These are phyloP conservation scores for Drosophila ironensis DNA, from an alignment of 1,140 invertebrate genomes.

Conservation along the genomic window DNA sequence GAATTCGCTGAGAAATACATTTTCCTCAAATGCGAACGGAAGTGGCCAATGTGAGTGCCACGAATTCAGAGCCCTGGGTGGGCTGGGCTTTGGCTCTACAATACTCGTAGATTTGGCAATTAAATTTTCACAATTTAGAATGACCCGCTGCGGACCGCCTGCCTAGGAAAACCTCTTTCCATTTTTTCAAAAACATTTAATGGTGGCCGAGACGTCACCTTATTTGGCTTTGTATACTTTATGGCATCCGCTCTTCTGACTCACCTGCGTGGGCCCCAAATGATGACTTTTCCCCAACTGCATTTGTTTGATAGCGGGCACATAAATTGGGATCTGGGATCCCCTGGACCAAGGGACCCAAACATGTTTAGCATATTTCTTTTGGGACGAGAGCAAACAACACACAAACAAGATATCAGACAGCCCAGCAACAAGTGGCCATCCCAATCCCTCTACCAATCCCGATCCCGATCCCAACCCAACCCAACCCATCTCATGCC, in stretches of 20 bases:
- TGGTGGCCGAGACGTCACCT: conserved; percentile 7
- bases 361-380: conserved; percentile 33
- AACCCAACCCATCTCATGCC: not conserved
- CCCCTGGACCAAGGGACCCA: conserved; percentile 7
- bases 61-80: conserved; percentile 22
- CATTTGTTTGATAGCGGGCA: conserved; percentile 8
- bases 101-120: conserved; percentile 7
- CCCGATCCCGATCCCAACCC: conserved; percentile 18
- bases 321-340: conserved; percentile 15
- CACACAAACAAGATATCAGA: conserved; percentile 20
- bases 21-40: conserved; percentile 47
- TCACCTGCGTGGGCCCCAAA: conserved; percentile 24
- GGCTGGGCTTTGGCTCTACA: not conserved
- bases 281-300: conserved; percentile 5
- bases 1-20: conserved; percentile 32
- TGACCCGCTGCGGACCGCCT: conserved; percentile 49
- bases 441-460: conserved; percentile 32
- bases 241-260: conserved; percentile 55
- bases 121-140: not conserved
- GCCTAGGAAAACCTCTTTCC: conserved; percentile 1
- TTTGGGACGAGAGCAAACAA: conserved; percentile 11
- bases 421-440: conserved; percentile 38
- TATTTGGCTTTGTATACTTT: conserved; percentile 30
- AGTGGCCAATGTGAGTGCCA: conserved; percentile 46
- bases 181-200: conserved; percentile 7